Evolutionary conservation across 2,888 invertebrate genomes (phyloP).

Genomic region (Vandiemenella viatica): DNA sequence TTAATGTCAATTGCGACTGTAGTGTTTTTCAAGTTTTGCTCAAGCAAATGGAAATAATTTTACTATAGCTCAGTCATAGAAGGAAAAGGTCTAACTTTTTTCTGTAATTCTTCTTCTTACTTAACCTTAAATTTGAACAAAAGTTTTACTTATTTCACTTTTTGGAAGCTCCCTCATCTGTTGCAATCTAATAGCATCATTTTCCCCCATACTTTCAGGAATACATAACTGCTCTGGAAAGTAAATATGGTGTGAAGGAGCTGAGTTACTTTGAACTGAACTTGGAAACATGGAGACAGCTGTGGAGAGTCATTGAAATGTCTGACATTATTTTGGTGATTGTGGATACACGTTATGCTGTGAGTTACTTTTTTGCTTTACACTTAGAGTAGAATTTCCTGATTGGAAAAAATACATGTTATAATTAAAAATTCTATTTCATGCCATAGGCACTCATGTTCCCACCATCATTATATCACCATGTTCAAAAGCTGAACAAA

Average conservation of each 20-base stretch:
- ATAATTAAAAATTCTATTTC: not conserved
- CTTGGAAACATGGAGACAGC: slow-evolving; percentile 88
- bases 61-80: too few species aligned
- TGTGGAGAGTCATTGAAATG: slow-evolving; percentile 91
- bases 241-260: slow-evolving; percentile 41
- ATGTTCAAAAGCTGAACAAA: slow-evolving; percentile 69
- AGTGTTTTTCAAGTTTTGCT: too few species aligned
- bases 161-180: not conserved
- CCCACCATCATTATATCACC: slow-evolving; percentile 73
- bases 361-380: slow-evolving; percentile 31
- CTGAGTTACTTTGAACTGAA: slow-evolving; percentile 85
- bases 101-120: too few species aligned
- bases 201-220: slow-evolving; percentile 37
- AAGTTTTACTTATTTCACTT: too few species aligned
- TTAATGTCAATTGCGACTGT: too few species aligned
- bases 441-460: slow-evolving; percentile 59
- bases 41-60: too few species aligned
- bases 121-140: too few species aligned
- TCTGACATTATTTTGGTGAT: slow-evolving; percentile 79
- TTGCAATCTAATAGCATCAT: not conserved
- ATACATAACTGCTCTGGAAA: slow-evolving; percentile 53
- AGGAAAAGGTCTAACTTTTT: too few species aligned
- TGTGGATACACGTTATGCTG: slow-evolving; percentile 74
- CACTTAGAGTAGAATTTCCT: not conserved
- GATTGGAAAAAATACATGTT: not conserved